Percentiles rank a stretch among this genome's conserved stretches.
Conservation (phyloP, 2,888 invertebrate genomes). For the Blomia tropicalis region DNA sequence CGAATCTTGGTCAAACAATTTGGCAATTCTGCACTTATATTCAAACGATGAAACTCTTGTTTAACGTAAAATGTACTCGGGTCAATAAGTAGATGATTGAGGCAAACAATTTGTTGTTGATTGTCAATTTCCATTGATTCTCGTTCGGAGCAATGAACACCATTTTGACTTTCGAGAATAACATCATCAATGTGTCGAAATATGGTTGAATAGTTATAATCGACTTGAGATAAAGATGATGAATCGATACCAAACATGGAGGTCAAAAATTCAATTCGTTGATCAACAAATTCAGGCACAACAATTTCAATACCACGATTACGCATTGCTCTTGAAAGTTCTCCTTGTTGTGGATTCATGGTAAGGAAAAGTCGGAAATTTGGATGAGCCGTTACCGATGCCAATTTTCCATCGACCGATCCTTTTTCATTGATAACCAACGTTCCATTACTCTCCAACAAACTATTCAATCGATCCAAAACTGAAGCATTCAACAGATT, state of each 20-base stretch:
- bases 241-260: background rate
- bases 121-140: background rate
- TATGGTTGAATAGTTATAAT: background rate
- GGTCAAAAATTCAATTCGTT: background rate
- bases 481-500: constrained; percentile 90
- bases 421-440: constrained; percentile 82
- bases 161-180: constrained; percentile 3
- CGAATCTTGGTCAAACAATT: background rate
- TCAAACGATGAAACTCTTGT: background rate
- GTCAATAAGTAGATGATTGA: background rate
- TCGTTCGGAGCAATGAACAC: background rate
- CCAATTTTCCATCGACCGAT: constrained; percentile 51
- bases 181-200: background rate
- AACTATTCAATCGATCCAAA: constrained; percentile 80
- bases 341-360: constrained; percentile 85
- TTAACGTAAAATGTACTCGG: background rate
- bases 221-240: background rate
- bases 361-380: constrained; percentile 83
- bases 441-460: constrained; percentile 73
- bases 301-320: constrained; percentile 89
- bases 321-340: constrained; percentile 93
- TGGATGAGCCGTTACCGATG: constrained; percentile 61
- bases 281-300: constrained; percentile 30
- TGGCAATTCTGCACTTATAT: background rate
- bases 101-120: background rate